These are phyloP conservation scores for Brachionus calyciflorus DNA, from an alignment of 1,140 invertebrate species.

Conservation along the genomic window DNA sequence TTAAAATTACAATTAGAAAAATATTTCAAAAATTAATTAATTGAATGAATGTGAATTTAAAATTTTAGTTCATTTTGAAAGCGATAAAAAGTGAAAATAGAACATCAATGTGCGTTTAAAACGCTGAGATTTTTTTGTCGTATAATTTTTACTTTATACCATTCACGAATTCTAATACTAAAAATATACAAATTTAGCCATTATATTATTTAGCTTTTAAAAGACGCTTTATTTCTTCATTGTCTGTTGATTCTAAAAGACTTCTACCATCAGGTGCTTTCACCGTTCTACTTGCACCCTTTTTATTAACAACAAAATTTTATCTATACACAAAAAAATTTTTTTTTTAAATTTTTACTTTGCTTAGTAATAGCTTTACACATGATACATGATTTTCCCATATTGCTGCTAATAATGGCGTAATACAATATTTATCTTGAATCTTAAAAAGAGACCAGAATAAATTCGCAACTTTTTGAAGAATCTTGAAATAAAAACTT, in stretches of 20 bases:
- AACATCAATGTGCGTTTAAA: too few relatives aligned
- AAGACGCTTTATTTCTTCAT: slow-evolving; percentile 29
- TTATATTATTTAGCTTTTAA: background rate
- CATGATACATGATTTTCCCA: slow-evolving; percentile 43
- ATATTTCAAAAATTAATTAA: too few relatives aligned
- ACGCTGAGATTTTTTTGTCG: too few relatives aligned
- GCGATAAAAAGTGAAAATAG: too few relatives aligned
- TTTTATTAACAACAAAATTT: slow-evolving; percentile 50
- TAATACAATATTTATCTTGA: slow-evolving; percentile 54
- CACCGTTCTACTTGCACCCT: slow-evolving; percentile 79
- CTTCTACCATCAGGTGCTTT: slow-evolving; percentile 78
- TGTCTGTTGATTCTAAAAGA: slow-evolving; percentile 82
- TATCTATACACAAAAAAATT: slow-evolving; percentile 30
- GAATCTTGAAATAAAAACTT: slow-evolving; percentile 60
- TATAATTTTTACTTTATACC: too few relatives aligned
- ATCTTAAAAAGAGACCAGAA: slow-evolving; percentile 64
- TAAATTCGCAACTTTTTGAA: background rate
- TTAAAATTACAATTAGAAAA: too few relatives aligned
- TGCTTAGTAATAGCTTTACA: slow-evolving; percentile 73
- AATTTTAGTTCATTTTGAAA: too few relatives aligned
- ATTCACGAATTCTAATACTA: too few relatives aligned
- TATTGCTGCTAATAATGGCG: slow-evolving; percentile 32
- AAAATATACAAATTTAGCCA: too few relatives aligned
- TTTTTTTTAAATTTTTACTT: slow-evolving; percentile 64
- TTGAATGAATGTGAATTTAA: too few relatives aligned